Percentiles rank a stretch among this genome's conserved stretches.
Evolutionary conservation across 2,797 vertebrate genomes (phyloP).

Genomic region (Aphelocoma californica): DNA sequence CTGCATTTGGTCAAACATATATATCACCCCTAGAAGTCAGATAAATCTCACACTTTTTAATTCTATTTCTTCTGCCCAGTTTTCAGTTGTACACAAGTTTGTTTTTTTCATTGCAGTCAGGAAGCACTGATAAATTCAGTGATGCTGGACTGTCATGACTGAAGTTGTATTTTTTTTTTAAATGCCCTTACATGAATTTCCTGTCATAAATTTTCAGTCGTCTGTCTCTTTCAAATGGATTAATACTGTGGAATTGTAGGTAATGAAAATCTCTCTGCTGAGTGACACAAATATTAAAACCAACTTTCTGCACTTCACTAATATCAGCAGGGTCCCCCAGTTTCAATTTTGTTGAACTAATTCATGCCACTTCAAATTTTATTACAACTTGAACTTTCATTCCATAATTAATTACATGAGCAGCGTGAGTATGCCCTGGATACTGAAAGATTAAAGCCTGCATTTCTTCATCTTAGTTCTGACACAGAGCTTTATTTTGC

Average conservation of each 20-base stretch:
- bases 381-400: slow-evolving; percentile 48
- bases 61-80: neutral
- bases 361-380: slow-evolving; percentile 45
- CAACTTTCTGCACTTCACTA: neutral
- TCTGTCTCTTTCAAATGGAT: slow-evolving; percentile 3
- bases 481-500: neutral
- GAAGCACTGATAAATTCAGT: neutral
- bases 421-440: neutral
- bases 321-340: neutral
- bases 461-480: neutral
- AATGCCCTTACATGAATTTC: neutral
- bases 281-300: slow-evolving; percentile 33
- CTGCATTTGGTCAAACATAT: neutral
- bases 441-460: neutral
- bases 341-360: slow-evolving; percentile 53
- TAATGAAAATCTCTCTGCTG: slow-evolving; percentile 19
- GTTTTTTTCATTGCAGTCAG: neutral
- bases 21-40: neutral
- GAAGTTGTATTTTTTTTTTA: neutral
- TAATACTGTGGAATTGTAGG: neutral
- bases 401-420: slow-evolving; percentile 42
- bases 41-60: neutral
- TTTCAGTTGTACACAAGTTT: neutral
- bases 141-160: neutral
- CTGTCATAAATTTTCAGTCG: neutral